A percentile compares a stretch with the other conserved stretches of the same genome.
These are phyloP conservation scores for Macaria liturata DNA, from an alignment of 2,888 invertebrate species.

Conservation along the genomic window DNA sequence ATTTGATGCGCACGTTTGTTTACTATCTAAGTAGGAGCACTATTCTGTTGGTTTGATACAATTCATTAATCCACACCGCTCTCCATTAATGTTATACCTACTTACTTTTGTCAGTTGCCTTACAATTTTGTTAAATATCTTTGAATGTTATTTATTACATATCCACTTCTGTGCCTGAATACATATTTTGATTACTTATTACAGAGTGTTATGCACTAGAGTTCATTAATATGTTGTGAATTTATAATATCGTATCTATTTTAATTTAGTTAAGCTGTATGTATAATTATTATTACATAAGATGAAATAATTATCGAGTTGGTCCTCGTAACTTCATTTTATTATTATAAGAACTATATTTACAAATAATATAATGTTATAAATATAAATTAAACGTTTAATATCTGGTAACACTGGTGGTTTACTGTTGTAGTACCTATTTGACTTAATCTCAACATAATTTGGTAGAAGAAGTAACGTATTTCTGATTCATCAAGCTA, in stretches of 20 bases:
- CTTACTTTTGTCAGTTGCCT: slow-evolving; percentile 12
- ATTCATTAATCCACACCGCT: background rate
- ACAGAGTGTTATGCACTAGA: slow-evolving; percentile 70
- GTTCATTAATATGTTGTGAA: slow-evolving; percentile 67
- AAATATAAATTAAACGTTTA: slow-evolving; percentile 82
- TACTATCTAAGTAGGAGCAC: slow-evolving; percentile 32
- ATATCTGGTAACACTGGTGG: slow-evolving; percentile 47
- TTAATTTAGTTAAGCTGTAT: slow-evolving; percentile 52
- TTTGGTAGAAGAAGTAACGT: no score
- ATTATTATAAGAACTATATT: slow-evolving; percentile 80
- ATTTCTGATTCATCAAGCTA: no score
- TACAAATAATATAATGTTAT: slow-evolving; percentile 84
- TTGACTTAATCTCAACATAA: no score
- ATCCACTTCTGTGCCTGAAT: slow-evolving; percentile 77
- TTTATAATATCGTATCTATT: slow-evolving; percentile 57
- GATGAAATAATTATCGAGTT: slow-evolving; percentile 71
- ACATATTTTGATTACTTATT: slow-evolving; percentile 54
- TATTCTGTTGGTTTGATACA: background rate
- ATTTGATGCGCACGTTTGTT: slow-evolving; percentile 50
- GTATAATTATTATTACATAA: slow-evolving; percentile 64
- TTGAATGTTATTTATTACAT: slow-evolving; percentile 66
- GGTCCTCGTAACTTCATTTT: slow-evolving; percentile 74
- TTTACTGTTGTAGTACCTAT: no score
- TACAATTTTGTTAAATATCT: slow-evolving; percentile 48
- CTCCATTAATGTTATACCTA: slow-evolving; percentile 5